Evolutionary conservation across 1,140 invertebrate species (phyloP), one percentile per base, ranked within the genome.

Genomic region (Pogonomyrmex barbatus): DNA sequence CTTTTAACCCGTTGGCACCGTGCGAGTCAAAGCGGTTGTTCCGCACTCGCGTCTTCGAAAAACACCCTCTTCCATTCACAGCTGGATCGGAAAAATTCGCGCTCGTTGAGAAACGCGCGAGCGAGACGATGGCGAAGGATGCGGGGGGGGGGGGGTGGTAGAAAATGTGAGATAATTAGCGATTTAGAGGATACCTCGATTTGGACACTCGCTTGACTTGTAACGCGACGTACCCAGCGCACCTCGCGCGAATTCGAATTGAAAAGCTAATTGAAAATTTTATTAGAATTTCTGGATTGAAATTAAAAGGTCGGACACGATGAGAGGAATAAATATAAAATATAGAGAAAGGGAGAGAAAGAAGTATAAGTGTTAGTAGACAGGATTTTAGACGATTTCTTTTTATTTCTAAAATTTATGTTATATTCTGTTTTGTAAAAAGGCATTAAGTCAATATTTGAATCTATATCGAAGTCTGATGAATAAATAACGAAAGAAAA

Each of bases 1-100:
- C 45, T 33, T 52, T 62, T 87, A 81, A 71, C 81, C 83, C 54
- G 91, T 93, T 93, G 92, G 91, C 91, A 93, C 92, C 75, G 91
- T 87, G 88, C 65, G n/a, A 65, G 52, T 92, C 90, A 84, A 14
- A 17, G 12, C 14, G 42, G 10, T 52, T 50, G 5, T 2, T 36
- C 42, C 5, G 30, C 0, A 52, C 14, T 3, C 4, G 5, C 14
- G 2, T 50, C 2, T 4, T 1, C 12, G 14, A 14, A 5, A 9
- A 30, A 30, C 24, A 14, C 10, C 30, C 8, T 9, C 6, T 30
- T 33, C 6, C 2, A 6, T 14, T 2, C 12, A 10, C 24, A 8
- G 6, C 6, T 9, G 1, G 4, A 47, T 24, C 6, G 6, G 1
- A 2, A 1, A 70, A 14, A 70, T 50, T 2, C 17, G 0, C 4